Base-by-base conservation (phyloP, 2,888 invertebrate species). In the Meliscaeva auricollis region DNA sequence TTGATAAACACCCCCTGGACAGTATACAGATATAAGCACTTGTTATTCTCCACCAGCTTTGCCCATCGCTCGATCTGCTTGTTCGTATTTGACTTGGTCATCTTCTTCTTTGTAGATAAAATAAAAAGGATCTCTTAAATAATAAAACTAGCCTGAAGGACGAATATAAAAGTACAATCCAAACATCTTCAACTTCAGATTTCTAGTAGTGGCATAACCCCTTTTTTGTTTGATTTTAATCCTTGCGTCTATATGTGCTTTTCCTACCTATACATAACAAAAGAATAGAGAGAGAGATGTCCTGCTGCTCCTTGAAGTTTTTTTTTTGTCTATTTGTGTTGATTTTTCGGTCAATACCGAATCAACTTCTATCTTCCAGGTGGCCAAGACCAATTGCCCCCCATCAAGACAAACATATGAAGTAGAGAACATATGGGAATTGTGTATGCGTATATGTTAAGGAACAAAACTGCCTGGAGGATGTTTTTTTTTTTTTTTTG, bases 281-380 rank as follows among this genome's bases (percentile, higher is more conserved):
- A 44, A 20, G n/a, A 56, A n/a, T 9, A 64, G 3, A 38, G 13
- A 15, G 13, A 15, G 15, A 64, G 46, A 80, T 80, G 76, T 85
- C 84, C 76, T 85, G 72, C 80, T 80, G 69, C 68, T 64, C 13
- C 32, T 80, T 72, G 60, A 76, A 76, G 70, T 75, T 75, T 60
- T 60, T 9, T 75, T 74, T 64, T 52, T 52, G 3, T 9, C 0
- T 38, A 15, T 48, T 32, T 56, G 56, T 75, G 79, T 84, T 84
- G 68, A 80, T 75, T 79, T 30, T 74, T 79, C 66, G 56, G 73
- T 52, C 62, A 68, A 46, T 56, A 73, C 35, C 35, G 11, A 46
- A 62, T 35, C 64, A 50, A 70, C 52, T 79, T 70, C 32, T 75
- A 80, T 79, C 58, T 79, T 70, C 32, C 84, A 84, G 84, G 80